Conservation (phyloP, 2,113 vertebrate genomes). For the Cyrtonyx montezumae region DNA sequence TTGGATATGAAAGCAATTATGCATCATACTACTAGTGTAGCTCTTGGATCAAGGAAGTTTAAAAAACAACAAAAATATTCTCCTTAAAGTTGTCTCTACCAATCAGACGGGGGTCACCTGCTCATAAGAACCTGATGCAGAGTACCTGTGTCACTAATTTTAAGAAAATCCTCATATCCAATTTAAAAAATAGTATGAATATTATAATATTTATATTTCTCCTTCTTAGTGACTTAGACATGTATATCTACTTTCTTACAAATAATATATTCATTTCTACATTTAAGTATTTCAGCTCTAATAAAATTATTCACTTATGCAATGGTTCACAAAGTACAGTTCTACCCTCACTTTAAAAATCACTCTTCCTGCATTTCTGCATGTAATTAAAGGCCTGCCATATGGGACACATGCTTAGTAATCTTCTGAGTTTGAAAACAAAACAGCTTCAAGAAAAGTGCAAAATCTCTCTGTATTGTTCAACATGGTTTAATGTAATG, state of each 20-base stretch:
- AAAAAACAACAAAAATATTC: neutral
- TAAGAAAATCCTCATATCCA: neutral
- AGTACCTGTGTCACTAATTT: neutral
- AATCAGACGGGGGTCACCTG: neutral
- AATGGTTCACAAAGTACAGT: neutral
- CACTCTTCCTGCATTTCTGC: neutral
- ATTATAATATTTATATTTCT: neutral
- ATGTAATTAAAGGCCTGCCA: neutral
- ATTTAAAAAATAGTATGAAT: neutral
- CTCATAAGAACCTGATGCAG: neutral
- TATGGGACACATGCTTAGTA: neutral
- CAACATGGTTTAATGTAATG: neutral
- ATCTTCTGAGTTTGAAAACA: neutral
- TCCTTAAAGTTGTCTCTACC: neutral
- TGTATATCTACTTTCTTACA: neutral
- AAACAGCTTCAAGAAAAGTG: neutral
- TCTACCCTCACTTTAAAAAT: neutral
- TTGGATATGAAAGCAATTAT: neutral
- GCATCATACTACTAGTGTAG: neutral
- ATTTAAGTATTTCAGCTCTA: neutral
- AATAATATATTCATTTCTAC: neutral
- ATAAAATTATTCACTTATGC: neutral
- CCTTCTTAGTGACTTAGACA: neutral
- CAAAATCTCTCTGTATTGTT: neutral
- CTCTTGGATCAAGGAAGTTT: neutral